Percentiles rank a stretch among this genome's conserved stretches.
Evolutionary conservation across 2,797 vertebrate genomes (phyloP).

Genomic region (Todus mexicanus): DNA sequence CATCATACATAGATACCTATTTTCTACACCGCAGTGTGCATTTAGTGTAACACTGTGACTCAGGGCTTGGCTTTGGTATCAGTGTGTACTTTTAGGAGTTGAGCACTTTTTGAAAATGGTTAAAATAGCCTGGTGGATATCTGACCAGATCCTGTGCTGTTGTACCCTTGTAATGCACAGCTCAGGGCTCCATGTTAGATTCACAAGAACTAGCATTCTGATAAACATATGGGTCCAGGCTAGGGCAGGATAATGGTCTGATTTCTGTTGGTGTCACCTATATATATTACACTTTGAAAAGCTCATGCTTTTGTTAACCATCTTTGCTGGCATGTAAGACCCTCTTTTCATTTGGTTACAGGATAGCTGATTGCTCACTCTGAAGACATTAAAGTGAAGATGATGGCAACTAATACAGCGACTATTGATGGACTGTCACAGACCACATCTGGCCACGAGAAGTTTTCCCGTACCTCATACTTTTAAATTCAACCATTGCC

Average conservation of each 20-base stretch:
- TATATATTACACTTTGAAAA: neutral
- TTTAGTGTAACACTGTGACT: neutral
- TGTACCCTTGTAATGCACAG: neutral
- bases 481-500: neutral
- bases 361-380: conserved; percentile 71
- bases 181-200: neutral
- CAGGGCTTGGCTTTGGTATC: neutral
- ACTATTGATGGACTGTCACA: neutral
- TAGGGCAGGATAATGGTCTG: neutral
- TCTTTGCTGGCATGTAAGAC: neutral
- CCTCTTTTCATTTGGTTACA: conserved; percentile 45
- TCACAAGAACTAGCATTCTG: neutral
- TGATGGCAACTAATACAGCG: neutral
- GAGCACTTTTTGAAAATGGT: neutral
- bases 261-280: neutral
- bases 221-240: neutral
- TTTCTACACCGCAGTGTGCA: neutral
- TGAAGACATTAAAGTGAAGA: conserved; percentile 2
- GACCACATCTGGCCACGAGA: neutral
- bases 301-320: neutral
- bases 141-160: neutral
- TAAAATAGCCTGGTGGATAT: neutral
- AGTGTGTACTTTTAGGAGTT: neutral
- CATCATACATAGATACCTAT: neutral
- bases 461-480: conserved; percentile 7